Evolutionary conservation across 2,113 vertebrate genomes (phyloP), one percentile per base, ranked within the genome.

Genomic region (Ochotona princeps): DNA sequence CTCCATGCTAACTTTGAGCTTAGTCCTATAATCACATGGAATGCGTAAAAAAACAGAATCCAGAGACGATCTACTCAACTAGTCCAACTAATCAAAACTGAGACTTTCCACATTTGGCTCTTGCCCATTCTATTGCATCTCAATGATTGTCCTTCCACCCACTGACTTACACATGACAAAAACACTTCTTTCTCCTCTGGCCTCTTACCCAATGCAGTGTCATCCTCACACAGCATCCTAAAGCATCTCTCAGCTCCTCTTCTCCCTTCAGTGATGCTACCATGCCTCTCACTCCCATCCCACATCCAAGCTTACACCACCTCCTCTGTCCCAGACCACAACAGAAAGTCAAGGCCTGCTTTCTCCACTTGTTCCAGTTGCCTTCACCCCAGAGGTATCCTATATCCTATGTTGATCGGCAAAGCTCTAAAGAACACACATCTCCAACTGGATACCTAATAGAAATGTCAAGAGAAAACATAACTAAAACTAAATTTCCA

Each of bases 181-280:
- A 32, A 57, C 10, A 12, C 1, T 2, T 32, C 47, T 0, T 18
- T 20, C n/a, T 18, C 3, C 17, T 17, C 4, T 3, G 0, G 7
- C 4, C 23, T 20, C 18, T 26, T 30, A 32, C 5, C 30, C 47
- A 65, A 5, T 9, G 20, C 35, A 2, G 18, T 14, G 5, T 1
- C 15, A 2, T 25, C 7, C 35, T n/a, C 15, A 44, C 67, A 84
- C 21, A 44, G 32, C 26, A 32, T 30, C 23, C 44, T 44, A 60
- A 75, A 18, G 6, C 2, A 14, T 1, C 15, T 69, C 6, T 2
- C 9, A 28, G 14, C 15, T 26, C 23, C 14, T 0, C n/a, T 20
- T 30, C 8, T 26, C 4, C 14, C 51, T 57, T 12, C 7, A 70
- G 8, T 65, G 21, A 30, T 66, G 26, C 26, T 18, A 26, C 30